phyloP scores from a whole-genome alignment of 2,113 vertebrate species.

The Archilochus colubris region DNA sequence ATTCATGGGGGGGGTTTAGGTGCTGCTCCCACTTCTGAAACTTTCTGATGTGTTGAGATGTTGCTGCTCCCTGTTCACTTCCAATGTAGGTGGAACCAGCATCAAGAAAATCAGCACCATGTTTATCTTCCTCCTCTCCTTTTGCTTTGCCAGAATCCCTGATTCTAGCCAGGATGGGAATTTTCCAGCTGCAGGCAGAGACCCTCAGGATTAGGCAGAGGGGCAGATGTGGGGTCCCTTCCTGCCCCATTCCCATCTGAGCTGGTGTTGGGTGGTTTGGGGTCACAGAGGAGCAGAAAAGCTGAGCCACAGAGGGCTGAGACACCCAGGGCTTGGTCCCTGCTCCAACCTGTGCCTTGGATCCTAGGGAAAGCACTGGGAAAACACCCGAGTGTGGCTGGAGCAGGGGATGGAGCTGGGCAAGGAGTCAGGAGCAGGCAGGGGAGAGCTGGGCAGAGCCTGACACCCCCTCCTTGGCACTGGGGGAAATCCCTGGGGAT shows the following conservation, averaged over 20 bases:
- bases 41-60: neutral
- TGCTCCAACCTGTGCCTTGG: neutral
- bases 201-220: neutral
- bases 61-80: fast-evolving
- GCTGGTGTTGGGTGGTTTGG: neutral
- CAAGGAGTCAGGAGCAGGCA: neutral
- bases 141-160: neutral
- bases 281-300: neutral
- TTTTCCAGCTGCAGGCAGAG: neutral
- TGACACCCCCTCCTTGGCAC: neutral
- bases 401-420: neutral
- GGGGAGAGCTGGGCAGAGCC: neutral
- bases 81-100: neutral
- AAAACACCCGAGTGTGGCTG: neutral
- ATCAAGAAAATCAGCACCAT: fast-evolving
- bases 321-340: neutral
- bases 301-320: neutral
- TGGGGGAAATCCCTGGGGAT: neutral
- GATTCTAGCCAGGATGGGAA: neutral
- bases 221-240: neutral
- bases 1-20: neutral
- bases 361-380: neutral
- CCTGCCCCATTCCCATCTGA: neutral
- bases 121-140: neutral
- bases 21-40: neutral